phyloP scores from a whole-genome alignment of 2,797 vertebrate species.

The Cetoscarus ocellatus region DNA sequence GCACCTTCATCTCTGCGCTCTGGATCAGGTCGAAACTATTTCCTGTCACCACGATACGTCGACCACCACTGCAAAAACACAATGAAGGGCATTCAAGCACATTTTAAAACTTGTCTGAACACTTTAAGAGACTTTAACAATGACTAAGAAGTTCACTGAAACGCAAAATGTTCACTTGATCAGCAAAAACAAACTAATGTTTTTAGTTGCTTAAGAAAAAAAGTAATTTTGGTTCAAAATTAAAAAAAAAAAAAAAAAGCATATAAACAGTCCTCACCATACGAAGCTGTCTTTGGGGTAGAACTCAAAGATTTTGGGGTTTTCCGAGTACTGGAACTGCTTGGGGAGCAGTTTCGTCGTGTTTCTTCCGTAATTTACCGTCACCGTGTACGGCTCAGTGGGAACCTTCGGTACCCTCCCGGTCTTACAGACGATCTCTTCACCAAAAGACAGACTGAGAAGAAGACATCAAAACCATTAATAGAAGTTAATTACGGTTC shows the following conservation, averaged over 20 bases:
- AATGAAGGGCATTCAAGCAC: neutral
- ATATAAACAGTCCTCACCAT: conserved; percentile 59
- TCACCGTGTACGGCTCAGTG: conserved; percentile 47
- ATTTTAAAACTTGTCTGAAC: neutral
- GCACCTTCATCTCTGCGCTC: conserved; percentile 76
- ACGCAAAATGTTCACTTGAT: no score
- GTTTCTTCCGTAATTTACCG: conserved; percentile 76
- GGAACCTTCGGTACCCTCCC: conserved; percentile 67
- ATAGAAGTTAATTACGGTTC: neutral
- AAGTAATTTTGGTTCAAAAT: no score
- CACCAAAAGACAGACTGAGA: conserved; percentile 75
- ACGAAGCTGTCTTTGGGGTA: conserved; percentile 75
- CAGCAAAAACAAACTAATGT: no score
- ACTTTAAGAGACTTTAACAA: no score
- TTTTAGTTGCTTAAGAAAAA: no score
- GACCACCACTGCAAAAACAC: conserved; percentile 87
- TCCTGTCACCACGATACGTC: conserved; percentile 88
- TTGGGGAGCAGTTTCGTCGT: conserved; percentile 63
- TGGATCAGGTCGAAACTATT: conserved; percentile 88
- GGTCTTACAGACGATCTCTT: conserved; percentile 77
- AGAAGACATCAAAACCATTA: neutral
- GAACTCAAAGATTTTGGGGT: conserved; percentile 76
- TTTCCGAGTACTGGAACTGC: conserved; percentile 70
- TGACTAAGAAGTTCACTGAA: no score
- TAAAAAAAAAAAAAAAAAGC: no score